Base-by-base conservation (phyloP, 1,140 invertebrate genomes). In the Spodoptera frugiperda region DNA sequence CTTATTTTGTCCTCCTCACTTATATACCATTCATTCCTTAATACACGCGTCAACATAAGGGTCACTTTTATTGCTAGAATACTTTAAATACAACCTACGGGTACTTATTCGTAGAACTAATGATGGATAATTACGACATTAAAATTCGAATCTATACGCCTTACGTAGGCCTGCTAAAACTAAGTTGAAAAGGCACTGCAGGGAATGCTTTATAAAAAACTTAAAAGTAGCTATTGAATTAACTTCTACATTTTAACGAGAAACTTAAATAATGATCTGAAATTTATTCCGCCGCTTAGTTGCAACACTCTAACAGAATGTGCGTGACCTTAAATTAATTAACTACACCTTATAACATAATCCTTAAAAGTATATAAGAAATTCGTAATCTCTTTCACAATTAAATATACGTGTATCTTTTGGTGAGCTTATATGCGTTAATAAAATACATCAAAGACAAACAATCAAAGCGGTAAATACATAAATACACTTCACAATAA, bases 401-500 rank as follows among this genome's bases (percentile, higher is more conserved):
- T n/a, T 59, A 59, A 59, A 61, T 15, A 61, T 61, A 61, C 57
- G 57, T 39, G 33, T 39, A 39, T 61, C 57, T 65, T 71, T 71
- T 71, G 51, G 68, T 71, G 51, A 71, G 68, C 68, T 71, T 46
- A 71, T 71, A 46, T 55, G 68, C 68, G 49, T 53, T 44, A 14
- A 55, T 55, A 46, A 10, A 55, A 44, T 55, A 55, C 17, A 71
- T 21, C 55, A 44, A 39, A 55, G 44, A 12, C 51, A 12, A 57
- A 71, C 53, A 71, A 54, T 57, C 17, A 57, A 68, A 68, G 65
- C 65, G 53, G 25, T 67, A 39, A 39, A 39, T 39, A 68, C 65
- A 30, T 51, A 67, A 51, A 53, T 53, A 30, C 65, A 68, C 65
- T 68, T 68, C 48, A 46, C 44, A 33, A 51, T 68, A 33, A 53